Evolutionary conservation across 2,888 invertebrate genomes (phyloP), one percentile per base, ranked within the genome.

Genomic region (Orgyia antiqua): DNA sequence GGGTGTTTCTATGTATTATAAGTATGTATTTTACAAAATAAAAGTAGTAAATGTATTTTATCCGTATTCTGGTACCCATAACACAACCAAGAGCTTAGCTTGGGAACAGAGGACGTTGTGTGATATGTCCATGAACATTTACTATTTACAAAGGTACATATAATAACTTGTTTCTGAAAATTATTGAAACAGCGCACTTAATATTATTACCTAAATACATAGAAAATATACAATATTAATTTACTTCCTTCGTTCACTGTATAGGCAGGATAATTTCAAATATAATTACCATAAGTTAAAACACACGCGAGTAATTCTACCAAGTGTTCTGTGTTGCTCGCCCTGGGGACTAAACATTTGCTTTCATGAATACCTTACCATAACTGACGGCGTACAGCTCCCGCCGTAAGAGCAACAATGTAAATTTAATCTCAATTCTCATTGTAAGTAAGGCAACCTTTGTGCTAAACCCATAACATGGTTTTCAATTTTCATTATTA

Each of bases 361-460:
- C 73, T 71, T 72, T 78, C 77, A 79, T 79, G 83, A 79, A 82
- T 82, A 76, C 74, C 72, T 73, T 78, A 76, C 68, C 75, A 77
- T 72, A 77, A 75, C 76, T 76, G 69, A 74, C 65, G 68, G 46
- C 40, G 45, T 55, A 33, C 51, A 63, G 60, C 59, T 52, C 59
- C 57, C 59, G 54, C 55, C 55, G 54, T 68, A 70, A 71, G 72
- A 68, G 69, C 72, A 71, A 76, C 79, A 76, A 74, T 78, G 79
- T 75, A 79, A 77, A 77, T 79, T 78, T 80, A 75, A 79, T 77
- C 75, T 72, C 64, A 64, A 69, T 69, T 70, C 65, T 62, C 63
- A 59, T 66, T 68, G 59, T 68, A 68, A 68, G 68, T 71, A 70
- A 17, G 17, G n/a, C n/a, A n/a, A n/a, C n/a, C n/a, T n/a, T n/a